phyloP scores from a whole-genome alignment of 2,797 vertebrate species.

The Poeciliopsis gracilis region DNA sequence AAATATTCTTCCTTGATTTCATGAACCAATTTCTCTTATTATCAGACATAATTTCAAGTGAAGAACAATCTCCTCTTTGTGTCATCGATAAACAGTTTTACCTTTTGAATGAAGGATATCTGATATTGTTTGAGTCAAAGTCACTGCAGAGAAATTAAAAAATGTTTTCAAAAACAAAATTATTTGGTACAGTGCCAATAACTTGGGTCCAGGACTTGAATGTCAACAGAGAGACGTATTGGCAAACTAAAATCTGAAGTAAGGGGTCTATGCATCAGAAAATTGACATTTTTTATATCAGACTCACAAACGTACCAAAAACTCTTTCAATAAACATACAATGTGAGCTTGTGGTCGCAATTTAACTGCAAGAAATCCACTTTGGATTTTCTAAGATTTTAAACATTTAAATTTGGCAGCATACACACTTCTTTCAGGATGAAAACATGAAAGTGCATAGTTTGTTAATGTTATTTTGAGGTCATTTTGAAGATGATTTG shows the following conservation, averaged over 20 bases:
- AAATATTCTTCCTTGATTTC: slow-evolving; percentile 49
- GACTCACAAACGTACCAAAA: neutral
- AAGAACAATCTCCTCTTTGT: slow-evolving; percentile 34
- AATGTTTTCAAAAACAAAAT: slow-evolving; percentile 41
- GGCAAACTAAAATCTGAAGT: neutral
- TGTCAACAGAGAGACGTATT: neutral
- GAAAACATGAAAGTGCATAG: neutral
- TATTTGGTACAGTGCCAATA: slow-evolving; percentile 50
- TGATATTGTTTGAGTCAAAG: slow-evolving; percentile 36
- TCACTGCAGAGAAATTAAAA: slow-evolving; percentile 22
- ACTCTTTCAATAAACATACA: neutral
- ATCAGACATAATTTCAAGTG: slow-evolving; percentile 57
- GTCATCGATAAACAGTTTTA: slow-evolving; percentile 47
- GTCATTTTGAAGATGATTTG: neutral
- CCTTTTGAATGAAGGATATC: slow-evolving; percentile 33
- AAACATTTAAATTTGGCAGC: neutral
- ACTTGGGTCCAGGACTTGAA: slow-evolving; percentile 49
- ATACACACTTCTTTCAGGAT: neutral
- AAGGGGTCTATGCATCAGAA: neutral
- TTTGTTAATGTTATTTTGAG: neutral
- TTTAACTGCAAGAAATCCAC: neutral
- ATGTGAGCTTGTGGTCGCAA: too few species aligned
- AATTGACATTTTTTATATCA: neutral
- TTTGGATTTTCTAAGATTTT: neutral
- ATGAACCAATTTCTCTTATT: slow-evolving; percentile 67